phyloP scores from a whole-genome alignment of 2,113 vertebrate genomes.

The Paradisaea rubra region DNA sequence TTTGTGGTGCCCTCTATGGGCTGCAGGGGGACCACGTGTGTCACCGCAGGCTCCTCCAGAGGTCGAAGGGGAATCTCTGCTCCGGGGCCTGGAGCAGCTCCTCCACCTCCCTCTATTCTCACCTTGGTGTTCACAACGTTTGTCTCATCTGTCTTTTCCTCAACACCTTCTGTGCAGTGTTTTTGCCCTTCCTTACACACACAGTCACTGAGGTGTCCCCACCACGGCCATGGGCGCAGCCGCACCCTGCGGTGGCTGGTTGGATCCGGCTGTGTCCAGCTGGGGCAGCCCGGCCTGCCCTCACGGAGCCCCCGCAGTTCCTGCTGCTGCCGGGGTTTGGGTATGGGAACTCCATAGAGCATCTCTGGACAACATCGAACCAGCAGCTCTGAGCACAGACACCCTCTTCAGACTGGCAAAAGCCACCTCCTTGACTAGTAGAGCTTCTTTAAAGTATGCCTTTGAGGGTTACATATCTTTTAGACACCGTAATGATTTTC shows the following conservation, averaged over 20 bases:
- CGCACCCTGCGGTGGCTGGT: accelerated
- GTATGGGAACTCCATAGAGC: accelerated
- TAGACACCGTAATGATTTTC: background rate
- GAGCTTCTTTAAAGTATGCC: background rate
- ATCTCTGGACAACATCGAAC: background rate
- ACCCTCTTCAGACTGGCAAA: background rate
- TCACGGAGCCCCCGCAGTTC: accelerated
- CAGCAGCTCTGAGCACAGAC: background rate
- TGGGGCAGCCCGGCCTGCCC: background rate
- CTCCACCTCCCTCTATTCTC: background rate
- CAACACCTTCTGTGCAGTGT: background rate
- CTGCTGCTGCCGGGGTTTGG: accelerated
- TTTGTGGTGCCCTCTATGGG: no score
- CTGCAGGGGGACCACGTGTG: background rate
- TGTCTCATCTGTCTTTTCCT: background rate
- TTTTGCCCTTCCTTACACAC: background rate
- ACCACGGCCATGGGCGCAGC: accelerated
- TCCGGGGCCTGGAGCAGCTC: accelerated
- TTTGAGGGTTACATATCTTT: background rate
- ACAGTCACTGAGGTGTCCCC: accelerated
- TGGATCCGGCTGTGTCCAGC: accelerated
- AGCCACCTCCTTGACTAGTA: background rate
- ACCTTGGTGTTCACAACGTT: background rate
- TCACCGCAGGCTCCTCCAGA: accelerated
- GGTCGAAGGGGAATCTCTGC: background rate